phyloP scores from a whole-genome alignment of 2,113 vertebrate species.

The Hippocampus mohnikei region DNA sequence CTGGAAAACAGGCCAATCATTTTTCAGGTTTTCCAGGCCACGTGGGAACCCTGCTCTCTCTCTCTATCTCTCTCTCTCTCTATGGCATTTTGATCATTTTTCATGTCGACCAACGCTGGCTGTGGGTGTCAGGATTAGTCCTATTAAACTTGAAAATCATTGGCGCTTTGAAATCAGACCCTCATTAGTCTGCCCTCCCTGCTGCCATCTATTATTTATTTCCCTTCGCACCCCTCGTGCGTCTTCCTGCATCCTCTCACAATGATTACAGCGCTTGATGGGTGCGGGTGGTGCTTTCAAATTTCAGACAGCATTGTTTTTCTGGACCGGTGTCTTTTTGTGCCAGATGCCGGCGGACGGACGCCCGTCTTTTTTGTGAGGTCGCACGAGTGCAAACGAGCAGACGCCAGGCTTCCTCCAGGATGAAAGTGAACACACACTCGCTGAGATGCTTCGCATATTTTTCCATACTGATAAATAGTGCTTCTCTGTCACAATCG shows the following conservation, averaged over 20 bases:
- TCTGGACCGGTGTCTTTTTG: not conserved
- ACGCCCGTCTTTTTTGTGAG: not conserved
- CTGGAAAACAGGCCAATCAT: no score
- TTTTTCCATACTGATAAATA: not conserved
- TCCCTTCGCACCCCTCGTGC: not conserved
- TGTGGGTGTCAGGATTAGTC: not conserved
- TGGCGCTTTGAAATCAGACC: constrained; percentile 13
- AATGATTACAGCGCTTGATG: constrained; percentile 10
- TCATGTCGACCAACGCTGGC: not conserved
- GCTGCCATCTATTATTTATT: constrained; percentile 36
- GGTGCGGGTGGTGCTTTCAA: constrained; percentile 28
- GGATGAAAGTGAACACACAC: not conserved
- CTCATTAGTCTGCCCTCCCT: constrained; percentile 27
- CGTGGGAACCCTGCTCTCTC: no score
- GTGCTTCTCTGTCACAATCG: not conserved
- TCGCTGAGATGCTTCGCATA: not conserved
- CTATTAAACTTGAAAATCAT: constrained; percentile 4
- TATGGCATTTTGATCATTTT: not conserved
- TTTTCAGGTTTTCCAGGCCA: no score
- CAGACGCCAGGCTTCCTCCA: not conserved
- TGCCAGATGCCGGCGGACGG: not conserved
- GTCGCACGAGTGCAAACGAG: not conserved
- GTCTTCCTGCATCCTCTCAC: constrained; percentile 3
- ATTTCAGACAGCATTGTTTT: constrained; percentile 5
- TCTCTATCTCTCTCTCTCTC: not conserved